Evolutionary conservation across 2,113 vertebrate species (phyloP).

Genomic region (Amazona vittata): DNA sequence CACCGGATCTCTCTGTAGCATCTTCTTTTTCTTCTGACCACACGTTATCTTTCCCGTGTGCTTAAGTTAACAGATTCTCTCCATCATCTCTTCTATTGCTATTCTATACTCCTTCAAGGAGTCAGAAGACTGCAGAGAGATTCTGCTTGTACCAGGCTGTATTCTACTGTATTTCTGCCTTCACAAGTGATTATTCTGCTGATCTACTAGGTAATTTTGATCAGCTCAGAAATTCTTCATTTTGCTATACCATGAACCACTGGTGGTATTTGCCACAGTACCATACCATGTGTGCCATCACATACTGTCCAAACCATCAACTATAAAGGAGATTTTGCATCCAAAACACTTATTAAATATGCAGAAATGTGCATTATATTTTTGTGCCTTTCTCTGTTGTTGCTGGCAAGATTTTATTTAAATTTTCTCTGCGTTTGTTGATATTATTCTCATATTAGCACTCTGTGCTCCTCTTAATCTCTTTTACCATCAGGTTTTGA

Average conservation of each 20-base stretch:
- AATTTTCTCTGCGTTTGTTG: not conserved
- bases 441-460: not conserved
- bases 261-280: not conserved
- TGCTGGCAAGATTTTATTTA: not conserved
- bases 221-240: not conserved
- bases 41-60: not conserved
- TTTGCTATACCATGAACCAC: not conserved
- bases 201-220: not conserved
- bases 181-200: not conserved
- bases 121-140: not conserved
- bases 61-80: not conserved
- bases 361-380: fast-evolving
- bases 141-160: not conserved
- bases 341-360: not conserved
- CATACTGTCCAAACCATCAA: not conserved
- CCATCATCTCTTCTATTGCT: not conserved
- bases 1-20: not conserved
- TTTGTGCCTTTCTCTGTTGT: not conserved
- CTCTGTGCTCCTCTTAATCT: not conserved
- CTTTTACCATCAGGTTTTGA: not conserved
- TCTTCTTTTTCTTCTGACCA: not conserved
- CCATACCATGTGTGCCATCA: not conserved
- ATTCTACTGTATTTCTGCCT: not conserved
- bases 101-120: not conserved
- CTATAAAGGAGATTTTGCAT: not conserved